Percentiles rank a stretch among this genome's conserved stretches.
These are phyloP conservation scores for Drosophila koepferae DNA, from an alignment of 2,888 invertebrate species.

Conservation along the genomic window DNA sequence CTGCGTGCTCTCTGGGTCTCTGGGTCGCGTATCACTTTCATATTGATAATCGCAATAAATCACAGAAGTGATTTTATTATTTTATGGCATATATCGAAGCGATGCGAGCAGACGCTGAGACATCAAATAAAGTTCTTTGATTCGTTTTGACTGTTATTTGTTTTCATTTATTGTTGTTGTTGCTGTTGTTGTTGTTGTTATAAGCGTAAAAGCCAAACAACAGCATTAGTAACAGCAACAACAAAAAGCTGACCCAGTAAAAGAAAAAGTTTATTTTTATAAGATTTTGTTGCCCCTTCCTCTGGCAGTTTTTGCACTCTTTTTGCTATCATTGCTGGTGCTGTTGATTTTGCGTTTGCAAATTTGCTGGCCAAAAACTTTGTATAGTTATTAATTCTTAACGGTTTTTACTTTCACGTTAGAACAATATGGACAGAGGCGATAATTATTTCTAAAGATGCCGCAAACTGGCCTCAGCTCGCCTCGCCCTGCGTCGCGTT, in stretches of 20 bases:
- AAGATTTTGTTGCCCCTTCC: conserved; percentile 36
- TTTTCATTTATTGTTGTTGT: conserved; percentile 22
- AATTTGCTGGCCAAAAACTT: conserved; percentile 57
- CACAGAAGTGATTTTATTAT: conserved; percentile 60
- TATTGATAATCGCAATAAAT: conserved; percentile 79
- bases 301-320: conserved; percentile 26
- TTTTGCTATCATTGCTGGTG: conserved; percentile 9
- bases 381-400: conserved; percentile 78
- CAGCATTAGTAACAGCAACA: conserved; percentile 48
- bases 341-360: conserved; percentile 21
- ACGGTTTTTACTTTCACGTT: conserved; percentile 81
- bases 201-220: conserved; percentile 35
- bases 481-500: conserved; percentile 29
- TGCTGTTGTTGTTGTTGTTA: conserved; percentile 20
- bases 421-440: conserved; percentile 79
- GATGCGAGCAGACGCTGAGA: conserved; percentile 23
- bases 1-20: conserved; percentile 40
- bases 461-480: conserved; percentile 41
- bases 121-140: conserved; percentile 43
- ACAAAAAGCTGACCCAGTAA: conserved; percentile 70
- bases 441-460: conserved; percentile 74
- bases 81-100: conserved; percentile 43
- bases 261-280: conserved; percentile 78
- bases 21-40: conserved; percentile 79
- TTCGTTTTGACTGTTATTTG: conserved; percentile 53